Evolutionary conservation across 1,140 invertebrate genomes (phyloP).

Genomic region (Camponotus vicinus): DNA sequence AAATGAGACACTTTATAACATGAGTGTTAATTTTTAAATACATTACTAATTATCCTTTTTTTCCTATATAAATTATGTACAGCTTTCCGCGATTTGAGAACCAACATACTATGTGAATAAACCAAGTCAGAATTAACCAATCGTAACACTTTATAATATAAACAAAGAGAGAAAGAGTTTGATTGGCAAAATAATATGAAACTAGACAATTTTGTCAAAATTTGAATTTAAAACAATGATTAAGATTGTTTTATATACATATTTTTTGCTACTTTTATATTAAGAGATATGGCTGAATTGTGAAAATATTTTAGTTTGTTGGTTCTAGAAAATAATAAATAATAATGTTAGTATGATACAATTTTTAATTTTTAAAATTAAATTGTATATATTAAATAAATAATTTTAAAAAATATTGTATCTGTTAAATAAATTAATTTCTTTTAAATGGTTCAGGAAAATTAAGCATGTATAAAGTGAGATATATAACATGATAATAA

Average conservation of each 20-base stretch:
- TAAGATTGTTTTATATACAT: not conserved
- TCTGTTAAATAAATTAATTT: not conserved
- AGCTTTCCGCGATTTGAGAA: not conserved
- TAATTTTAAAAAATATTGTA: too few relatives aligned
- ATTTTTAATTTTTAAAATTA: not conserved
- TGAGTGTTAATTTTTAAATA: not conserved
- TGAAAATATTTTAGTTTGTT: not conserved
- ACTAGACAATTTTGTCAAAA: not conserved
- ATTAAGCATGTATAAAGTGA: not conserved
- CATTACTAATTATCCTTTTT: not conserved
- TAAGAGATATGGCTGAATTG: not conserved
- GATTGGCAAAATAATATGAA: not conserved
- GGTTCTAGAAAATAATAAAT: not conserved
- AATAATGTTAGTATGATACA: not conserved
- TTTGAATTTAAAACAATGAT: not conserved
- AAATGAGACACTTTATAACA: not conserved
- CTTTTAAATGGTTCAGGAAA: not conserved
- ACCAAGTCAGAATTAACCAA: not conserved
- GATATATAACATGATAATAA: conserved; percentile 52
- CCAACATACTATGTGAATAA: not conserved
- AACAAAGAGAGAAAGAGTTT: not conserved
- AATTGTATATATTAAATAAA: not conserved
- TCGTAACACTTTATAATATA: not conserved
- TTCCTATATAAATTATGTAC: not conserved
- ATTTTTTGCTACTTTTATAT: not conserved